Conservation (phyloP, 1,140 invertebrate genomes). For the Papilio polytes region DNA sequence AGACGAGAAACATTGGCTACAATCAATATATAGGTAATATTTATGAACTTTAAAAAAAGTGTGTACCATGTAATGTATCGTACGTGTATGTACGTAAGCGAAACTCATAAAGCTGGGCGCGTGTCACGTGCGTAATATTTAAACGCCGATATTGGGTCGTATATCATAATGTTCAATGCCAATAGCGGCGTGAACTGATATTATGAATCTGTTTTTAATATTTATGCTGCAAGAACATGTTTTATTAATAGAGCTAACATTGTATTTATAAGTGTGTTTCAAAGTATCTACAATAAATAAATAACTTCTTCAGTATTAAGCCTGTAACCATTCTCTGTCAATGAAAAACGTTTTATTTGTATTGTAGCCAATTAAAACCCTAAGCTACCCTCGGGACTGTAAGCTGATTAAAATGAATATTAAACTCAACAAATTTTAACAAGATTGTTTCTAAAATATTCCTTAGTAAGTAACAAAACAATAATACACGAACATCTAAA, state of each 20-base stretch:
- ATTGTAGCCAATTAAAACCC: not conserved
- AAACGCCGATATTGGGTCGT: constrained; percentile 14
- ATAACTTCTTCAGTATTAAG: not conserved
- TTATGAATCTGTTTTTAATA: constrained; percentile 23
- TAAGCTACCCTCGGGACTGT: not conserved
- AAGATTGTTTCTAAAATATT: not conserved
- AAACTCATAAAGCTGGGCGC: constrained; percentile 18
- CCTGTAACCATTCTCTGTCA: not conserved
- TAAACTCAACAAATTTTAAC: not conserved
- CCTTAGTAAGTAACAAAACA: not conserved
- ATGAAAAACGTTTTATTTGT: not conserved
- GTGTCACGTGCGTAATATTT: constrained; percentile 11
- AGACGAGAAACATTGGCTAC: not conserved
- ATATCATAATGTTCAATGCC: constrained; percentile 20
- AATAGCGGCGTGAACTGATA: constrained; percentile 6
- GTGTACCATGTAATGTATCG: not conserved
- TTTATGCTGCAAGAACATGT: not conserved
- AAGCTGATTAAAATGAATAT: not conserved
- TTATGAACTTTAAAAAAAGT: not conserved
- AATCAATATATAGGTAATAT: constrained; percentile 6
- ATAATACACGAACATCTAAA: not conserved
- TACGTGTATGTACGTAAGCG: not conserved
- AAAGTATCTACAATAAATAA: not conserved
- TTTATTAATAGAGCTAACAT: not conserved
- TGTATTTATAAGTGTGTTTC: not conserved